Evolutionary conservation across 2,113 vertebrate species (phyloP), one percentile per base, ranked within the genome.

Genomic region (Zeus faber): DNA sequence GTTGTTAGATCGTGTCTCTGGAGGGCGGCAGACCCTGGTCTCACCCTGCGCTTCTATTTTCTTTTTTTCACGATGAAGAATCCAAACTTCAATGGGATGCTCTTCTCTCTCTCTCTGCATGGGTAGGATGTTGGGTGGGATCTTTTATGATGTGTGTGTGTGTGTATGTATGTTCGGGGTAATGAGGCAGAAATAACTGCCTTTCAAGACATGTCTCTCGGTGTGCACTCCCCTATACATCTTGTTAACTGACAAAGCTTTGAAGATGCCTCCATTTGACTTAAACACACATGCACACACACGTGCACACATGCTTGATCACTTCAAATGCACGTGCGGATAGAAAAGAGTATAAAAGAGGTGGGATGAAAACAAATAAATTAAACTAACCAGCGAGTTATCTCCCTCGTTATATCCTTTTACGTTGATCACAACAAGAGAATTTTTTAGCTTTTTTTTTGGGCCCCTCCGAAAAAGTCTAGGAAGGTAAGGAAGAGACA

Each of bases 231-330:
- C 14, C 55, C 33, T n/a, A 67, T 61, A 61, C 60, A 55, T 65
- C 61, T 65, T 68, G 71, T 76, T 77, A 77, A 62, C 71, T 54
- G 62, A 68, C 54, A 67, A 66, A 68, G 58, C 66, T 80, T 82
- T 80, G 77, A 82, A 77, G 72, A 69, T 3, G 11, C n/a, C 21
- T 3, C 3, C 33, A 37, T n/a, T 37, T 13, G 11, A 6, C 9
- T 3, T 14, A 9, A 6, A 1, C 14, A 29, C n/a, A 27, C 7
- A 56, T 23, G 31, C 31, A 35, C 26, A 49, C 23, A 23, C 31
- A 27, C 17, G n/a, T 33, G 25, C 2, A 6, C 18, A 23, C 22
- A 25, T 11, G 37, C 49, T n/a, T 14, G 20, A 4, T 16, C 13
- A 48, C 11, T 31, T 17, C n/a, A 17, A 17, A 27, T 11, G 13